Base-by-base conservation (phyloP, 2,888 invertebrate species). In the Caenorhabditis macrosperma region DNA sequence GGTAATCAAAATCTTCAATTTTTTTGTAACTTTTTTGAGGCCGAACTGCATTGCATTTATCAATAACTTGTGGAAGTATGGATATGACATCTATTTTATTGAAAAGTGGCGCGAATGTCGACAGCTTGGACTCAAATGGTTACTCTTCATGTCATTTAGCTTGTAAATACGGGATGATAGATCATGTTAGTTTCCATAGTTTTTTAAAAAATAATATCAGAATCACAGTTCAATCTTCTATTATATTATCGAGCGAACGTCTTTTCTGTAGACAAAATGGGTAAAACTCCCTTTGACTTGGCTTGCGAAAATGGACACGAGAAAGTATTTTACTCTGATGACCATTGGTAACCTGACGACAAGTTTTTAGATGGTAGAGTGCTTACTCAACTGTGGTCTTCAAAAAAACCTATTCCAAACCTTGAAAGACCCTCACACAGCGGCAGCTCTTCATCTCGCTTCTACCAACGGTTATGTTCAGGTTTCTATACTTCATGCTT, bases 281-380 rank as follows among this genome's bases (percentile, higher is more conserved):
- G 90, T 52, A 91, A 91, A 82, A 91, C 92, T 1, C 91, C 92
- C 0, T 89, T 92, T 15, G 92, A 92, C 83, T 84, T 92, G 60
- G 92, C 92, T 50, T 92, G 92, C 83, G 92, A 92, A 83, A 91
- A 91, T 83, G 92, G 92, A 12, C 88, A 91, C 82, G 90, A 81
- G 12, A 86, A 87, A 83, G 87, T 88, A n/a, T n/a, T n/a, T n/a
- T n/a, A n/a, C n/a, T n/a, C n/a, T n/a, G n/a, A n/a, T n/a, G n/a
- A n/a, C n/a, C n/a, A n/a, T n/a, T n/a, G n/a, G n/a, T n/a, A n/a
- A n/a, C n/a, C n/a, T n/a, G n/a, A n/a, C n/a, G n/a, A n/a, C n/a
- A n/a, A 17, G 7, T 7, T 38, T 54, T 52, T 52, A 80, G 83
- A 84, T 83, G 84, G 57, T 85, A 20, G 79, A 82, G 35, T 38